A percentile compares a stretch with the other conserved stretches of the same genome.
These are phyloP conservation scores for Limnothrissa miodon DNA, from an alignment of 2,113 vertebrate species.

Conservation along the genomic window DNA sequence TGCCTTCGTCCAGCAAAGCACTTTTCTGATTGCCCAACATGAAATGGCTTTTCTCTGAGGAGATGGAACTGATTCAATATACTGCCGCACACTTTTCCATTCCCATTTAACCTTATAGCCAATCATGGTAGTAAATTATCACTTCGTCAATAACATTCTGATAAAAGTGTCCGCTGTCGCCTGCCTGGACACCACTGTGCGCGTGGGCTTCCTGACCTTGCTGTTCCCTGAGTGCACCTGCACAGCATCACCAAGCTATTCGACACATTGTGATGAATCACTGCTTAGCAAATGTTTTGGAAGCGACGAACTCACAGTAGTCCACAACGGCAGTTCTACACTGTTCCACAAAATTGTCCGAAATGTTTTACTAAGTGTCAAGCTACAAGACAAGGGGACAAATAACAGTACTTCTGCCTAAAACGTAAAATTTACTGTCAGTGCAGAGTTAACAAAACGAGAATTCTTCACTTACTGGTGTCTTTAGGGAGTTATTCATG, in stretches of 20 bases:
- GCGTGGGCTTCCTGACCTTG: slow-evolving; percentile 33
- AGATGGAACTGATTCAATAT: neutral
- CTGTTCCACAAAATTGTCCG: neutral
- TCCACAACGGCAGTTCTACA: neutral
- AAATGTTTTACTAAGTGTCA: slow-evolving; percentile 1
- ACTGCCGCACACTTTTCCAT: neutral
- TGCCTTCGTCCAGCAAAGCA: slow-evolving; percentile 9
- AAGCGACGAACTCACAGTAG: neutral
- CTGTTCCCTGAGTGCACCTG: slow-evolving; percentile 32
- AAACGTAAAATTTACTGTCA: neutral
- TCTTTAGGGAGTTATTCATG: slow-evolving; percentile 68
- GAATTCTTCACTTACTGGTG: slow-evolving; percentile 61
- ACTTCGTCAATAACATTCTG: neutral
- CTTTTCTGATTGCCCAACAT: neutral
- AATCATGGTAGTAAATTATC: neutral
- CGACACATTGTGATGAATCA: neutral
- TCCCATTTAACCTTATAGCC: neutral
- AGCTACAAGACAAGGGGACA: neutral
- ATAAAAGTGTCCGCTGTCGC: neutral
- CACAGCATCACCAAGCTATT: slow-evolving; percentile 15
- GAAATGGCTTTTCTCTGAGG: neutral
- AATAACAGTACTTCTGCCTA: neutral
- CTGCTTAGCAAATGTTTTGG: neutral
- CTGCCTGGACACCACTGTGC: neutral
- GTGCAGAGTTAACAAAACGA: neutral